phyloP scores from a whole-genome alignment of 2,888 invertebrate genomes.

The Acholoe squamosa region DNA sequence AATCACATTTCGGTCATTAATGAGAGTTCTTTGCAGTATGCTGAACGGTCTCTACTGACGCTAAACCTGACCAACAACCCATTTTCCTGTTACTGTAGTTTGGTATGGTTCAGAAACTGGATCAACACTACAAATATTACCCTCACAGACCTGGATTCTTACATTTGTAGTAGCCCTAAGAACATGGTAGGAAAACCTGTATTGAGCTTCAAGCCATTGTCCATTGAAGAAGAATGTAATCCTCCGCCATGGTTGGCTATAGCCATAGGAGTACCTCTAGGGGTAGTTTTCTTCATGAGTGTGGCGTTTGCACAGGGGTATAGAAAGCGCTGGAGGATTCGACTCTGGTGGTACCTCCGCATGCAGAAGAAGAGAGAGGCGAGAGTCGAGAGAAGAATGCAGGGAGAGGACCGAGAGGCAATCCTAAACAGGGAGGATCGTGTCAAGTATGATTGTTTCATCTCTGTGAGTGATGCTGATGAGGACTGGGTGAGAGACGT shows the following conservation, averaged over 20 bases:
- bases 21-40: background rate
- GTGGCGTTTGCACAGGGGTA: background rate
- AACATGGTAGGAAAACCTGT: constrained; percentile 13
- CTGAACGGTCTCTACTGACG: background rate
- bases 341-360: constrained; percentile 40
- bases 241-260: constrained; percentile 7
- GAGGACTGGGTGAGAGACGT: constrained; percentile 55
- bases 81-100: constrained; percentile 57
- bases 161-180: constrained; percentile 29
- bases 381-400: background rate
- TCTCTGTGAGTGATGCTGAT: constrained; percentile 28
- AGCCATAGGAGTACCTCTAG: background rate
- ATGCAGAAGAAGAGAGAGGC: constrained; percentile 15
- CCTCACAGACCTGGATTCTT: background rate
- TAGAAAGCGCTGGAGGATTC: constrained; percentile 36
- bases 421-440: background rate
- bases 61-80: constrained; percentile 46
- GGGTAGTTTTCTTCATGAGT: background rate
- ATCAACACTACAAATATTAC: constrained; percentile 45
- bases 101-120: constrained; percentile 59
- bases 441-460: constrained; percentile 44
- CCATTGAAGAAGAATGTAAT: background rate
- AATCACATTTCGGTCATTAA: constrained; percentile 27
- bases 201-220: background rate
- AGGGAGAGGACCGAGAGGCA: background rate